Evolutionary conservation across 2,888 invertebrate genomes (phyloP).

Genomic region (Tetranychus truncatus): DNA sequence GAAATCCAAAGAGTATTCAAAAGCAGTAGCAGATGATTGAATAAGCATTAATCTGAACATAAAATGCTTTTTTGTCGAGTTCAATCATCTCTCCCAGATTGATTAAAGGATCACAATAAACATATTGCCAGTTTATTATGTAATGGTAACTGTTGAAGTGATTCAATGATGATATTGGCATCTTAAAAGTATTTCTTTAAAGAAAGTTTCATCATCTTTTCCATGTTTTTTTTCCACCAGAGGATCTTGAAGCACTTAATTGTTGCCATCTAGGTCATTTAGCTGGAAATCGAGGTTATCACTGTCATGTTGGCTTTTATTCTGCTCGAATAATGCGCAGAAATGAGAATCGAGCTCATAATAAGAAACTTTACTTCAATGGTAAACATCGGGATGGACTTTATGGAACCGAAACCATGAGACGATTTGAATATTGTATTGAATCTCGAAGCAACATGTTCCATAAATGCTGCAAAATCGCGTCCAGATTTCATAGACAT

Average conservation of each 20-base stretch:
- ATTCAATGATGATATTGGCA: not conserved
- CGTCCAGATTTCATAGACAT: constrained; percentile 19
- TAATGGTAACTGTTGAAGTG: not conserved
- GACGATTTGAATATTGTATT: constrained; percentile 29
- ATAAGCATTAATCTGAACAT: too few relatives aligned
- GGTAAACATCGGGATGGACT: constrained; percentile 25
- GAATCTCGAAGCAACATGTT: constrained; percentile 27
- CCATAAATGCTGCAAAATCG: constrained; percentile 30
- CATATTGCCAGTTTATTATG: not conserved
- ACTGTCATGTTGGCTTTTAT: constrained; percentile 30
- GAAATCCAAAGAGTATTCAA: too few relatives aligned
- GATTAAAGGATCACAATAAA: too few relatives aligned
- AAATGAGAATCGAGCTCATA: constrained; percentile 30
- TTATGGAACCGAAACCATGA: constrained; percentile 29
- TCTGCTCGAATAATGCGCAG: constrained; percentile 27
- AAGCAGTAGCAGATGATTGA: too few relatives aligned
- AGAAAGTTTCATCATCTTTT: not conserved
- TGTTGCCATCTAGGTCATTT: constrained; percentile 31
- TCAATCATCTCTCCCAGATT: too few relatives aligned
- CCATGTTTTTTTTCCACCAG: not conserved
- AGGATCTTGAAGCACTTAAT: constrained; percentile 25
- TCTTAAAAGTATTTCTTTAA: too few relatives aligned
- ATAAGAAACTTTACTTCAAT: constrained; percentile 28
- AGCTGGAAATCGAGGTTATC: constrained; percentile 32
- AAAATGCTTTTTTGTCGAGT: too few relatives aligned